phyloP scores from a whole-genome alignment of 1,140 invertebrate genomes.

The Cylas formicarius region DNA sequence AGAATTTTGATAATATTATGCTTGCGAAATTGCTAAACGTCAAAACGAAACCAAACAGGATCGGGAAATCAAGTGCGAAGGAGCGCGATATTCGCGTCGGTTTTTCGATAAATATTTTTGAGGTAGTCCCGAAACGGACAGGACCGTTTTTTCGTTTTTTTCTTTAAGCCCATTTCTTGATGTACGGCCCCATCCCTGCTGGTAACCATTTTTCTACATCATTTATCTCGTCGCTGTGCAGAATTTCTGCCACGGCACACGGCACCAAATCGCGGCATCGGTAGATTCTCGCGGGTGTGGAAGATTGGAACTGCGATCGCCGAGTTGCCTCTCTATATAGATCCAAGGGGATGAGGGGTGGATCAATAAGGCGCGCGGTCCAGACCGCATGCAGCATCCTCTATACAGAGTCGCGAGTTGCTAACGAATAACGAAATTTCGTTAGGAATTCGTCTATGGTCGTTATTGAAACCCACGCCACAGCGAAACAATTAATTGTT shows the following conservation, averaged over 20 bases:
- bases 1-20: too few species aligned
- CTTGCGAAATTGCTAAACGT: not conserved
- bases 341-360: constrained; percentile 6
- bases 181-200: constrained; percentile 6
- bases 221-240: not conserved
- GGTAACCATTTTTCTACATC: constrained; percentile 2
- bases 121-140: too few species aligned
- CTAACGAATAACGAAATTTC: too few species aligned
- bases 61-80: not conserved
- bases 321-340: too few species aligned
- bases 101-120: too few species aligned
- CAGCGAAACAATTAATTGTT: too few species aligned
- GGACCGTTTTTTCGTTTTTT: too few species aligned
- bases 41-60: constrained; percentile 4
- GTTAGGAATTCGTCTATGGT: too few species aligned
- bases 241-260: constrained; percentile 2
- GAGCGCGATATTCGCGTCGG: not conserved
- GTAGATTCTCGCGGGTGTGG: constrained; percentile 7
- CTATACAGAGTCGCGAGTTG: too few species aligned
- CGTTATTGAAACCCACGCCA: too few species aligned
- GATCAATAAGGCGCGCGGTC: constrained; percentile 17
- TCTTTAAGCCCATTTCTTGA: not conserved
- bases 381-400: constrained; percentile 18
- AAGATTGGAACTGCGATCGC: constrained; percentile 8
- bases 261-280: constrained; percentile 1